Evolutionary conservation across 2,888 invertebrate species (phyloP), one percentile per base, ranked within the genome.

Genomic region (Furcula furcula): DNA sequence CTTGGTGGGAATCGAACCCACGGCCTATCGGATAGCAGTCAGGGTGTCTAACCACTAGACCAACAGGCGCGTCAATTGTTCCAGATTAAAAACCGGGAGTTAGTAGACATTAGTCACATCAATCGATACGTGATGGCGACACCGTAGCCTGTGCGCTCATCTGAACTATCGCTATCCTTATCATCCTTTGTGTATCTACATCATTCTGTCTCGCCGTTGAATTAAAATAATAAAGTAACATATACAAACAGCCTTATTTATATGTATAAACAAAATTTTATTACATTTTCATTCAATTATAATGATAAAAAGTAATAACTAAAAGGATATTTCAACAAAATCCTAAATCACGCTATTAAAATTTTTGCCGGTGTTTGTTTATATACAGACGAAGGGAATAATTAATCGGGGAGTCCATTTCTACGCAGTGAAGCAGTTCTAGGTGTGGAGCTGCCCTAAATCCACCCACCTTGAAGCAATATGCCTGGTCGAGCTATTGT

Each of bases 391-490:
- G 1, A 1, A 27, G 3, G 0, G 0, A 0, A 4, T 0, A 0
- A 0, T 0, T 0, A 2, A 2, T 0, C 21, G 61, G 65, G 73
- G 72, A 63, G 78, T 79, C 77, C 77, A 60, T 73, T 77, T 74
- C 79, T 77, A 78, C 76, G 47, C 74, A 76, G 80, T 61, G 10
- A 52, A 46, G 65, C 66, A 72, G 74, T 71, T 32, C 42, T n/a
- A 25, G 55, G 67, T 62, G 56, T 59, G 61, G 65, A 68, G 55
- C 76, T 74, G 61, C 52, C 5, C 51, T 60, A 55, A 65, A 29
- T 65, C 64, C 56, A 40, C 40, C 43, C 49, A 33, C 36, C 35
- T 16, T 47, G 37, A 42, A 41, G 43, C 55, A 46, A 53, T 60
- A 38, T 15, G 51, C 46, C 35, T 33, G 33, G 39, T 23, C 35